These are phyloP conservation scores for Lordiphosa andalusiaca DNA, from an alignment of 2,888 invertebrate genomes.

Conservation along the genomic window DNA sequence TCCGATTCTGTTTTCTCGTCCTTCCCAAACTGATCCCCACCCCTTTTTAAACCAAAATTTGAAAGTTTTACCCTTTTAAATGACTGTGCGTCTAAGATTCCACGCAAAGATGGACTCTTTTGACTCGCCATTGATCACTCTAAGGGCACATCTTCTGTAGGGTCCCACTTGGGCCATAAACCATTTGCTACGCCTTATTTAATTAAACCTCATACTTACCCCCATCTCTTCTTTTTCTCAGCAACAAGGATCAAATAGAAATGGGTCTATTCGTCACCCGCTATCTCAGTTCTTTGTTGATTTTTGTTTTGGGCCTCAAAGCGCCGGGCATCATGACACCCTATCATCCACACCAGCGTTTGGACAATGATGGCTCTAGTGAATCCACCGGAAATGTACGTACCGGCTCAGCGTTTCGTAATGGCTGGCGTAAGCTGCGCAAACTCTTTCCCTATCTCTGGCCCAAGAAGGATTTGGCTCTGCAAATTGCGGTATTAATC, in stretches of 20 bases:
- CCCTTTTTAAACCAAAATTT: too few species aligned
- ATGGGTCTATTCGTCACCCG: slow-evolving; percentile 92
- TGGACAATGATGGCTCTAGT: slow-evolving; percentile 80
- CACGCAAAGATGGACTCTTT: too few species aligned
- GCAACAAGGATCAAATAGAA: slow-evolving; percentile 89
- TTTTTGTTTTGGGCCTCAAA: slow-evolving; percentile 92
- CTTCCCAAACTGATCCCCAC: too few species aligned
- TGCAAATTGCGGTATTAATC: slow-evolving; percentile 91
- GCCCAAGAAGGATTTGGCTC: slow-evolving; percentile 89
- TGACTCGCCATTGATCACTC: too few species aligned
- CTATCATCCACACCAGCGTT: slow-evolving; percentile 71
- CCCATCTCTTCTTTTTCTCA: slow-evolving; percentile 67
- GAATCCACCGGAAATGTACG: slow-evolving; percentile 42
- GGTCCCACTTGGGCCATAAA: too few species aligned
- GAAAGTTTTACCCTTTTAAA: too few species aligned
- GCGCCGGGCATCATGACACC: slow-evolving; percentile 90
- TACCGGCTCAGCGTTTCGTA: slow-evolving; percentile 87
- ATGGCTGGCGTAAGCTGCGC: slow-evolving; percentile 88
- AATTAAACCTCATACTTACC: too few species aligned
- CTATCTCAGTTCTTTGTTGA: slow-evolving; percentile 87
- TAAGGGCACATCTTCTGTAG: too few species aligned
- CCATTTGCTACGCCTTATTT: too few species aligned
- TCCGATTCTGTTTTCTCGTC: too few species aligned
- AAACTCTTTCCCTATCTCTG: slow-evolving; percentile 94
- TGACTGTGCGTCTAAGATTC: too few species aligned